Evolutionary conservation across 37 sponge, comb jelly and placozoan genomes (phyloP).

Genomic region (Bolinopsis microptera): DNA sequence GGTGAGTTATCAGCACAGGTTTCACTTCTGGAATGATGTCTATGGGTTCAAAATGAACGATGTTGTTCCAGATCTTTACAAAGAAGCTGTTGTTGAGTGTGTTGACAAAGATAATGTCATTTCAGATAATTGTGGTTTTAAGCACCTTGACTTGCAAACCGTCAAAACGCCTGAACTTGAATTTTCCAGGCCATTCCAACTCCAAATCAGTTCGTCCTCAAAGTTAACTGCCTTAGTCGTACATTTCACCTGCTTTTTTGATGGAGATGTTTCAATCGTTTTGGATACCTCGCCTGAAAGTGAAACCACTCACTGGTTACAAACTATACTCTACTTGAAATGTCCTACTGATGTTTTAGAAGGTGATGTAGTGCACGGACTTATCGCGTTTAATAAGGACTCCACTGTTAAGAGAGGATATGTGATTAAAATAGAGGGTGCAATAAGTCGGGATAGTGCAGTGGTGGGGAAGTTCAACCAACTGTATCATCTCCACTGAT

Average conservation of each 20-base stretch:
- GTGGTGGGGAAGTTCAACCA: background rate
- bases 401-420: conserved; percentile 18
- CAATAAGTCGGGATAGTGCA: background rate
- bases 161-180: conserved; percentile 31
- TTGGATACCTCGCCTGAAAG: conserved; percentile 9
- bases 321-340: conserved; percentile 22
- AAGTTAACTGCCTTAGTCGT: background rate
- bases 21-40: conserved; percentile 29
- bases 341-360: background rate
- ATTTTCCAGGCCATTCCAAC: background rate
- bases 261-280: background rate
- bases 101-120: background rate
- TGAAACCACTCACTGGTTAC: conserved; percentile 19
- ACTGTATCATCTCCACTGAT: background rate
- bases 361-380: background rate
- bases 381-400: background rate
- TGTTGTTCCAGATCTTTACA: conserved; percentile 2
- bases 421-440: background rate
- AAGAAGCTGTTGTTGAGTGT: background rate
- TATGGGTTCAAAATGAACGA: conserved; percentile 36
- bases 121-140: conserved; percentile 21
- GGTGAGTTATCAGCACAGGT: background rate
- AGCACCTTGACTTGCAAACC: conserved; percentile 30
- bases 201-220: background rate
- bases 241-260: conserved; percentile 32